Evolutionary conservation across 1,140 invertebrate genomes (phyloP).

Genomic region (Platorchestia sp.): DNA sequence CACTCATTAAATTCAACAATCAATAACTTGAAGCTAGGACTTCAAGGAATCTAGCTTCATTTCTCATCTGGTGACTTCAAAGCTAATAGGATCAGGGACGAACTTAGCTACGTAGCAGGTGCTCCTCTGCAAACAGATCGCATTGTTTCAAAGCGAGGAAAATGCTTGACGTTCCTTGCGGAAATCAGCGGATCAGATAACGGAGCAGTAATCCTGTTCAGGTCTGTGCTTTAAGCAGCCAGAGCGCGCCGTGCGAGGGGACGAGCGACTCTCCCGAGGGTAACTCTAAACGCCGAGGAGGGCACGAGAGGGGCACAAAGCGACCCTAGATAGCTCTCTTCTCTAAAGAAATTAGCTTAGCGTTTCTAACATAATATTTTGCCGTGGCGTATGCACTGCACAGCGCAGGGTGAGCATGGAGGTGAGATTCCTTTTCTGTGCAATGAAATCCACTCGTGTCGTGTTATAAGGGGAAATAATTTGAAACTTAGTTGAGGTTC

Average conservation of each 20-base stretch:
- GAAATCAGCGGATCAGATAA: slow-evolving; percentile 32
- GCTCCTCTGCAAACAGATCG: neutral
- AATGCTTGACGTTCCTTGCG: slow-evolving; percentile 3
- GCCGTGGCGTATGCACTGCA: neutral
- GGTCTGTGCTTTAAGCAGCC: slow-evolving; percentile 5
- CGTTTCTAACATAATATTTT: neutral
- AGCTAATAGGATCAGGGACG: neutral
- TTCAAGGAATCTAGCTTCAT: neutral
- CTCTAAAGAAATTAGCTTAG: neutral
- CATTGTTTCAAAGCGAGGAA: neutral
- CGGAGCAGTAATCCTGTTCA: neutral
- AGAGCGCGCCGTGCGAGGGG: neutral
- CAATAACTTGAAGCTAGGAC: neutral
- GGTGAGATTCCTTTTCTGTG: no score
- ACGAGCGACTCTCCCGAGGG: neutral
- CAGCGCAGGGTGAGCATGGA: no score
- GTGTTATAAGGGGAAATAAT: no score
- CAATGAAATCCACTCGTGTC: no score
- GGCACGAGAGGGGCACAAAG: neutral
- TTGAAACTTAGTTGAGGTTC: no score
- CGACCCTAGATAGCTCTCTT: neutral
- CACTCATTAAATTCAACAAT: neutral
- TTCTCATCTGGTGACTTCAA: neutral
- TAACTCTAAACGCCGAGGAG: slow-evolving; percentile 6
- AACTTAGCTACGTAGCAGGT: neutral